A percentile compares a stretch with the other conserved stretches of the same genome.
phyloP scores from a whole-genome alignment of 2,113 vertebrate genomes.

The Scalopus aquaticus region DNA sequence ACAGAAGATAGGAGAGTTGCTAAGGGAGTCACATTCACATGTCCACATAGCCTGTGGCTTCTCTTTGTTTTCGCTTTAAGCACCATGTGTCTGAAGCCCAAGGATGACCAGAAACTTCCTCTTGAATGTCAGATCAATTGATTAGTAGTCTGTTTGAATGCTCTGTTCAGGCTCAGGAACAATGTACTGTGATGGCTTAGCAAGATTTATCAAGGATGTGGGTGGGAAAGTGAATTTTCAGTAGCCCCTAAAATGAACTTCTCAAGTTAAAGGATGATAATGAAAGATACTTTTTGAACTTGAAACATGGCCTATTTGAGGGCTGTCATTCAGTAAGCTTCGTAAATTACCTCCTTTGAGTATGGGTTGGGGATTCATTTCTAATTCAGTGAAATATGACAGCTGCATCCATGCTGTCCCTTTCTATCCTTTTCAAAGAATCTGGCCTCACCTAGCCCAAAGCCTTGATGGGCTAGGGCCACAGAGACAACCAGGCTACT shows the following conservation, averaged over 20 bases:
- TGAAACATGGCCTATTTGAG: neutral
- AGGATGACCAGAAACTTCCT: neutral
- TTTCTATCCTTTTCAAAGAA: neutral
- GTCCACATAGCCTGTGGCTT: rapidly evolving
- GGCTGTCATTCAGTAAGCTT: neutral
- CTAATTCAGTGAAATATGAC: neutral
- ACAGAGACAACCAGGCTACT: neutral
- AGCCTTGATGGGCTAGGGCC: neutral
- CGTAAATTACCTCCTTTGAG: neutral
- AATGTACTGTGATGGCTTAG: neutral
- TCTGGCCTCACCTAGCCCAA: neutral
- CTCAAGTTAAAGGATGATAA: neutral
- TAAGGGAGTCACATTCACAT: neutral
- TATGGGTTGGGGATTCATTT: neutral
- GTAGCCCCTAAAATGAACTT: neutral
- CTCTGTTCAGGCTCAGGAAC: neutral
- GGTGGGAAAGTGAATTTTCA: neutral
- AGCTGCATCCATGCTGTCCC: neutral
- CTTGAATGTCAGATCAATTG: neutral
- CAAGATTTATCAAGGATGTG: neutral
- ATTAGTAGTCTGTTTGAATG: neutral
- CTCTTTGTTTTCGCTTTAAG: neutral
- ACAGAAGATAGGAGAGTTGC: neutral
- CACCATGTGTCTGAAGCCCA: neutral
- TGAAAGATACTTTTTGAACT: neutral